A percentile compares a stretch with the other conserved stretches of the same genome.
Evolutionary conservation across 2,888 invertebrate genomes (phyloP).

Genomic region (Ichneumon xanthorius): DNA sequence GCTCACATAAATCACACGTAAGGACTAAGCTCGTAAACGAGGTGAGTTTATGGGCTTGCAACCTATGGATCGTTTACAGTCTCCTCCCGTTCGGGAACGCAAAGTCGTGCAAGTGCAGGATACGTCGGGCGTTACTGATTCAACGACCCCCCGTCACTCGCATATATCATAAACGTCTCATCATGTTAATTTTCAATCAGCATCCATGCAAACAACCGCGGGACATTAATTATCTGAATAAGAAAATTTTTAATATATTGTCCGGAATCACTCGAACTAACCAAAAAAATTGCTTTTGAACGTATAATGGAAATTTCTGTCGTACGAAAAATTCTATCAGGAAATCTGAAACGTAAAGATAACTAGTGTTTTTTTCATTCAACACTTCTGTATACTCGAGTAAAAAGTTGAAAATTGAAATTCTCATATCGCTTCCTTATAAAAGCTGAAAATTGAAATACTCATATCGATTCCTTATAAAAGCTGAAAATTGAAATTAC

Average conservation of each 20-base stretch:
- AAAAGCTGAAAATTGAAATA: too few species aligned
- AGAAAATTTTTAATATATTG: not conserved
- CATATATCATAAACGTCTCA: conserved; percentile 49
- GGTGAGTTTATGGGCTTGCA: conserved; percentile 61
- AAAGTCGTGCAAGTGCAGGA: conserved; percentile 26
- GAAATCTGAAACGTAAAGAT: not conserved
- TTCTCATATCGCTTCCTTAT: too few species aligned
- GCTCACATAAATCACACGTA: conserved; percentile 62
- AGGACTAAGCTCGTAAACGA: conserved; percentile 67
- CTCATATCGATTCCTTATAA: too few species aligned
- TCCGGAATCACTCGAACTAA: not conserved
- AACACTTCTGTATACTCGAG: too few species aligned
- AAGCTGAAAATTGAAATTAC: too few species aligned
- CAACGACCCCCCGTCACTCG: conserved; percentile 17
- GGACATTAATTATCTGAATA: conserved; percentile 14
- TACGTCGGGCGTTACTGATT: conserved; percentile 34
- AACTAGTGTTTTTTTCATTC: not conserved
- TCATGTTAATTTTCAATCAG: conserved; percentile 56
- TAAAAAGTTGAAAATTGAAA: too few species aligned
- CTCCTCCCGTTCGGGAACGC: conserved; percentile 49
- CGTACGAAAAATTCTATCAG: not conserved
- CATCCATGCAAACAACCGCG: conserved; percentile 8
- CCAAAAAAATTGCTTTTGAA: not conserved
- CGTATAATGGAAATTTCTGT: not conserved
- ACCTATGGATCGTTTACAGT: conserved; percentile 56